These are phyloP conservation scores for Cyclina sinensis DNA, from an alignment of 1,140 invertebrate species.

Conservation along the genomic window DNA sequence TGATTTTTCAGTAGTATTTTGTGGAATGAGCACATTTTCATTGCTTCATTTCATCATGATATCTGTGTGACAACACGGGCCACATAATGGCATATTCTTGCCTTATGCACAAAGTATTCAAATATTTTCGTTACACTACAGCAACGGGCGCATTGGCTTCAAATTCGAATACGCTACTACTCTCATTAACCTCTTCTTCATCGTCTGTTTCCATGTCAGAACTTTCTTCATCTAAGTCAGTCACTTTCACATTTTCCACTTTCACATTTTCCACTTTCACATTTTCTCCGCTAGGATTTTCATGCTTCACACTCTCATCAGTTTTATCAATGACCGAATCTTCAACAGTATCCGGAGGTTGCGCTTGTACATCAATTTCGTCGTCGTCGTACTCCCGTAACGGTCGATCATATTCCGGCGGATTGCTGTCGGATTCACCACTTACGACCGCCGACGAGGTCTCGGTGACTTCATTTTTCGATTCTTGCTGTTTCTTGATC, in stretches of 20 bases:
- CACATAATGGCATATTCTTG: too few species aligned
- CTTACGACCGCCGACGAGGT: background rate
- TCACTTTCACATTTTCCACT: slow-evolving; percentile 30
- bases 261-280: slow-evolving; percentile 30
- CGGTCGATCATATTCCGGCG: slow-evolving; percentile 29
- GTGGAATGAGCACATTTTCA: too few species aligned
- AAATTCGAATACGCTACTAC: background rate
- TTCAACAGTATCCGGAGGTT: background rate
- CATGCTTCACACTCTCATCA: background rate
- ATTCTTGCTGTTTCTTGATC: slow-evolving; percentile 9
- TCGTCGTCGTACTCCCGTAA: background rate
- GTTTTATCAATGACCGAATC: background rate
- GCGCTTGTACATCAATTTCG: background rate
- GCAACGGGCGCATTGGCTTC: slow-evolving; percentile 28
- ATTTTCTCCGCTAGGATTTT: background rate
- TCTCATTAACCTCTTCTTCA: background rate
- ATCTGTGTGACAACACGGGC: too few species aligned
- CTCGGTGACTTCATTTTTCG: background rate
- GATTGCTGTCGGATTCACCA: background rate
- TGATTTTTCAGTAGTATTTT: too few species aligned
- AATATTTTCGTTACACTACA: background rate
- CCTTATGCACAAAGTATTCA: too few species aligned
- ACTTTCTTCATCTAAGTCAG: slow-evolving; percentile 2
- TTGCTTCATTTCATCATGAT: too few species aligned
- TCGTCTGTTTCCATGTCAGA: background rate